Evolutionary conservation across 2,888 invertebrate species (phyloP).

Genomic region (Euproctis similis): DNA sequence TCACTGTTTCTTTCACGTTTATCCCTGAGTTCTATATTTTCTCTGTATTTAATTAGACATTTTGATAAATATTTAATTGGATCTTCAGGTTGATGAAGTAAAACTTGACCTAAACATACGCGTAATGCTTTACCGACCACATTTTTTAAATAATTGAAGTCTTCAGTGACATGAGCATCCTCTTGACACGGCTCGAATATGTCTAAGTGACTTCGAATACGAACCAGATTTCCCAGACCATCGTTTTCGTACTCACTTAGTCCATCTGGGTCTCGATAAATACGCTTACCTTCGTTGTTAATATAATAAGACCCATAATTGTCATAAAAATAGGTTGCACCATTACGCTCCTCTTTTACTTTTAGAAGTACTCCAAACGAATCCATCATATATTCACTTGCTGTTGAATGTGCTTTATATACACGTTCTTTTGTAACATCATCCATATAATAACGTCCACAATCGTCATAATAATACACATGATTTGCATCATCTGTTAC

Average conservation of each 20-base stretch:
- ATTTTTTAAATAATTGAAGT: constrained; percentile 58
- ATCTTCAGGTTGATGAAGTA: constrained; percentile 58
- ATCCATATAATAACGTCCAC: constrained; percentile 60
- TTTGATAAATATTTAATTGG: constrained; percentile 57
- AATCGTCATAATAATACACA: constrained; percentile 61
- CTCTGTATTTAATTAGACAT: constrained; percentile 49
- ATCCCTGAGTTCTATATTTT: constrained; percentile 53
- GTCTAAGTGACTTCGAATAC: constrained; percentile 52
- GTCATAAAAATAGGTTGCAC: constrained; percentile 55
- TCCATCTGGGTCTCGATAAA: constrained; percentile 55
- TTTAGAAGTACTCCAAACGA: constrained; percentile 53
- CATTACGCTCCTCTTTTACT: constrained; percentile 53
- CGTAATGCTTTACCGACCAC: constrained; percentile 55
- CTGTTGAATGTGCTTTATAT: constrained; percentile 53
- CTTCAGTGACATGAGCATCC: constrained; percentile 57
- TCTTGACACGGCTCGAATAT: constrained; percentile 52
- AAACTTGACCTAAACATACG: constrained; percentile 53
- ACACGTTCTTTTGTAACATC: constrained; percentile 45
- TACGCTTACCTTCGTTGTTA: constrained; percentile 51
- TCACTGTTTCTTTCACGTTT: constrained; percentile 44
- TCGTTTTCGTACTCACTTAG: constrained; percentile 66
- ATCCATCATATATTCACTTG: constrained; percentile 66
- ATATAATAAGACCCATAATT: constrained; percentile 62
- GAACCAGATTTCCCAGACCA: constrained; percentile 65
- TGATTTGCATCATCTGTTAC: constrained; percentile 49